A percentile compares a stretch with the other conserved stretches of the same genome.
Evolutionary conservation across 2,113 vertebrate species (phyloP).

Genomic region (Solenodon paradoxus): DNA sequence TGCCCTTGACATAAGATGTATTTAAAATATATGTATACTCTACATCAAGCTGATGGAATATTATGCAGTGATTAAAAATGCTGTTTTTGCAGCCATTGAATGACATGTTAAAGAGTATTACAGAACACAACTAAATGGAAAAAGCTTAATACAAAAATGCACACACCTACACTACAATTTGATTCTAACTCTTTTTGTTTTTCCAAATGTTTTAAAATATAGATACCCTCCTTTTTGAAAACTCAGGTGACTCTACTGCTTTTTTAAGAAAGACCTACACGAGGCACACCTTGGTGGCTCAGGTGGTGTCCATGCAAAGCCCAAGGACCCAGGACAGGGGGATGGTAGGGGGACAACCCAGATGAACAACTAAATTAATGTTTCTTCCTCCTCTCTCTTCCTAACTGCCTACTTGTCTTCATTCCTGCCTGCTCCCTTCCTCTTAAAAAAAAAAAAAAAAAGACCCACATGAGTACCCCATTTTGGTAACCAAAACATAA

Average conservation of each 20-base stretch:
- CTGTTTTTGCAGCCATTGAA: background rate
- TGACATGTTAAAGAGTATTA: background rate
- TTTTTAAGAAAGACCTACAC: no score
- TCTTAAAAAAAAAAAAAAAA: no score
- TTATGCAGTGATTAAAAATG: background rate
- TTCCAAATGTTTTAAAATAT: slow-evolving; percentile 31
- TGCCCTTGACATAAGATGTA: background rate
- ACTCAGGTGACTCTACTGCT: background rate
- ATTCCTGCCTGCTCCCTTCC: no score
- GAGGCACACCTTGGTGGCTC: no score
- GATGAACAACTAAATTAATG: no score
- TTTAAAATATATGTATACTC: background rate
- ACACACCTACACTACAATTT: accelerated
- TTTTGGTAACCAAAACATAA: no score
- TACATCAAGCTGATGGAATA: background rate
- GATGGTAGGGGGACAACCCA: no score
- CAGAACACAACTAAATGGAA: background rate
- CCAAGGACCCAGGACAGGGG: no score
- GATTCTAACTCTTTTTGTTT: background rate
- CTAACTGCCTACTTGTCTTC: no score
- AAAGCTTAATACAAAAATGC: background rate
- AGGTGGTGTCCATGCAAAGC: no score
- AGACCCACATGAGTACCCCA: no score
- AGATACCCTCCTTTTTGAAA: background rate
- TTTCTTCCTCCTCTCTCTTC: no score